These are phyloP conservation scores for human (Homo sapiens) DNA, from an alignment of 2,113 vertebrate genomes.

Conservation along the genomic window GRCh38 chr17:67645501-67646000, in stretches of 20 bases:
- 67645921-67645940: background rate
- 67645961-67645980: background rate
- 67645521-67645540: background rate
- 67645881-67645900: background rate
- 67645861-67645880: background rate
- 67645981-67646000: rapidly evolving
- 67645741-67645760: background rate
- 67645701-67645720: background rate
- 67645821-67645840: background rate
- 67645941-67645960: background rate
- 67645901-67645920: background rate
- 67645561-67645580: background rate
- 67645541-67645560: background rate
- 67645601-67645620: background rate
- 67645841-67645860: background rate
- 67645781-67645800: background rate
- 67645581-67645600: background rate
- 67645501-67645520: background rate
- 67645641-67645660: background rate
- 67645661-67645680: background rate
- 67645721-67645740: background rate
- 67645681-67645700: background rate
- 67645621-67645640: background rate
- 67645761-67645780: background rate
- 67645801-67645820: background rate